Base-by-base conservation (phyloP, 1,140 invertebrate genomes). In the Nasonia giraulti region DNA sequence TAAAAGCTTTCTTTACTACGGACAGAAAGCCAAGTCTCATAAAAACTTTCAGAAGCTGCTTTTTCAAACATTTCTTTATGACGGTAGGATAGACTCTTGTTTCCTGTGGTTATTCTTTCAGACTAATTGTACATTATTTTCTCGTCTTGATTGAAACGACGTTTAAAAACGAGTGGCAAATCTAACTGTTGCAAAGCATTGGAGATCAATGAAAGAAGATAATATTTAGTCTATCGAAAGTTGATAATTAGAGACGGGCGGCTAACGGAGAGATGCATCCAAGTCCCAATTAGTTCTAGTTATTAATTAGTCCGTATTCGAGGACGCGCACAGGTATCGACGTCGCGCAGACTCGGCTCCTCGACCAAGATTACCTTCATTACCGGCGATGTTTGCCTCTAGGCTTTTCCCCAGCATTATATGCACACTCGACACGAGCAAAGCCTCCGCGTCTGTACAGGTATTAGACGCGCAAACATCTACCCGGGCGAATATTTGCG, bases 1-100 rank as follows among this genome's bases (percentile, higher is more conserved):
- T 62, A 62, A 62, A 62, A 62, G 55, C 20, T 62, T n/a, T 62
- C 55, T 62, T 62, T 62, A 62, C n/a, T 62, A 62, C 55, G 55
- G 17, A n/a, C 55, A 62, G 55, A 62, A n/a, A 62, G 55, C 55
- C 1, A n/a, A 62, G 55, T 62, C 55, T 62, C 55, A 62, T 62
- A 62, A 62, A 62, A 62, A 62, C 55, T 62, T 62, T 62, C 17
- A 62, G 55, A 62, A 62, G 55, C 55, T 14, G 17, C 55, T n/a
- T 62, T 62, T 62, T 62, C 55, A 62, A 62, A 62, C 55, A 62
- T 62, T 62, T 62, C 55, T 62, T 62, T 62, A 62, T 17, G 17
- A n/a, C 7, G 55, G 55, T 20, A 62, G 17, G 7, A 62, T n/a
- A n/a, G 55, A 62, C 55, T 62, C 55, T 62, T 62, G 55, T 62